phyloP scores from a whole-genome alignment of 2,113 vertebrate species.

The Castor canadensis region DNA sequence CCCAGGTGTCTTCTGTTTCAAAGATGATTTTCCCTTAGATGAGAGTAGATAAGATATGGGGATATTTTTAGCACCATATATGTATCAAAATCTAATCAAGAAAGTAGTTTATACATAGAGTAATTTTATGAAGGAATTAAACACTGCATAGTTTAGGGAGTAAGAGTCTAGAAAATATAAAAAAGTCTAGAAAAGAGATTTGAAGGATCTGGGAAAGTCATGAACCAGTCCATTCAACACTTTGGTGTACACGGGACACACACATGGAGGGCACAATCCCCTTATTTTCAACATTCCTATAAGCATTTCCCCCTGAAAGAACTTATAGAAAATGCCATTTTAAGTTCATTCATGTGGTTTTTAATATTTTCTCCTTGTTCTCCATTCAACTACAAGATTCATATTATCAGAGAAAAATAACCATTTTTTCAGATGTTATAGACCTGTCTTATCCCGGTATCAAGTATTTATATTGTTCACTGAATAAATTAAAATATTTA shows the following conservation, averaged over 20 bases:
- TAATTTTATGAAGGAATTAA: background rate
- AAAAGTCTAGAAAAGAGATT: background rate
- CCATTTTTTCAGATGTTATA: background rate
- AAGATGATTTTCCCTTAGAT: background rate
- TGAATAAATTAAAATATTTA: background rate
- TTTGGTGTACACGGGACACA: background rate
- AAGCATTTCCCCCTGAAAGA: background rate
- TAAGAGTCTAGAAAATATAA: background rate
- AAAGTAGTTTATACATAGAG: background rate
- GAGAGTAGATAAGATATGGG: background rate
- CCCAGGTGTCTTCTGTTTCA: background rate
- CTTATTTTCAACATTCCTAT: too few species aligned
- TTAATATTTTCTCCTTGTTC: background rate
- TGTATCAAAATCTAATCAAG: background rate
- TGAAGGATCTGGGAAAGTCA: background rate
- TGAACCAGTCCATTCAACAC: rapidly evolving
- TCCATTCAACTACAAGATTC: background rate
- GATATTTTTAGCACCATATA: background rate
- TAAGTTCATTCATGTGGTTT: background rate
- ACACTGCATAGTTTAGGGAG: background rate
- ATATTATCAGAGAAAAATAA: background rate
- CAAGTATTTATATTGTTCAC: background rate
- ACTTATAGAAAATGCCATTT: background rate
- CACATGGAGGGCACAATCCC: background rate
- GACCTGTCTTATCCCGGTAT: background rate